Conservation (phyloP, 2,888 invertebrate genomes). For the Eledona agricola region DNA sequence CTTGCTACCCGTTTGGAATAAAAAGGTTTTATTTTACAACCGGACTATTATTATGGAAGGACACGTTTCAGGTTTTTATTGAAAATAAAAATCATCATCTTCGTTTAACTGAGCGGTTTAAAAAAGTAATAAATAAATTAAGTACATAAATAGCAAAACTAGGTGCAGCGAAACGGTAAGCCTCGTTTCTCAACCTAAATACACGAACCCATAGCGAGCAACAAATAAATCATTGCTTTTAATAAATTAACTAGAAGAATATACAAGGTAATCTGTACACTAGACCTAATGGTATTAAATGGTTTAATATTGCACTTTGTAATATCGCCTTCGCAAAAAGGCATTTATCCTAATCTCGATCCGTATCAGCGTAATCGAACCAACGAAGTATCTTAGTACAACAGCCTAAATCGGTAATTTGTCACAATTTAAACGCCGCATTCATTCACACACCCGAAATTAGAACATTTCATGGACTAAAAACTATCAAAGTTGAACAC, state of each 20-base stretch:
- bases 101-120: conserved; percentile 4
- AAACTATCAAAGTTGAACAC: conserved; percentile 54
- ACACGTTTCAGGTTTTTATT: conserved; percentile 19
- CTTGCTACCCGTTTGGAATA: conserved; percentile 20
- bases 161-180: conserved; percentile 15
- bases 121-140: conserved; percentile 25
- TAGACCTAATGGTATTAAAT: conserved; percentile 42
- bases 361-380: conserved; percentile 3
- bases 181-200: conserved; percentile 12
- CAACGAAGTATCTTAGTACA: conserved; percentile 44
- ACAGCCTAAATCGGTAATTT: conserved; percentile 47
- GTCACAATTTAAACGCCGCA: conserved; percentile 8
- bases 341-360: conserved; percentile 20
- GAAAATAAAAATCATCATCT: conserved; percentile 20
- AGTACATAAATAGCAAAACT: conserved; percentile 21
- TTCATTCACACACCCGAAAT: conserved; percentile 18
- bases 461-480: conserved; percentile 37
- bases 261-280: conserved; percentile 41
- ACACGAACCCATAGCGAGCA: conserved; percentile 29
- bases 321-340: conserved; percentile 27
- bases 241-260: conserved; percentile 36
- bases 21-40: conserved; percentile 10
- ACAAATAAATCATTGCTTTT: conserved; percentile 24
- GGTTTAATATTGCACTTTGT: conserved; percentile 42
- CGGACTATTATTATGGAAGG: neutral